Percentiles rank a stretch among this genome's conserved stretches.
These are phyloP conservation scores for Drosophila virilis DNA, from an alignment of 1,140 invertebrate genomes.

Conservation along the genomic window DNA sequence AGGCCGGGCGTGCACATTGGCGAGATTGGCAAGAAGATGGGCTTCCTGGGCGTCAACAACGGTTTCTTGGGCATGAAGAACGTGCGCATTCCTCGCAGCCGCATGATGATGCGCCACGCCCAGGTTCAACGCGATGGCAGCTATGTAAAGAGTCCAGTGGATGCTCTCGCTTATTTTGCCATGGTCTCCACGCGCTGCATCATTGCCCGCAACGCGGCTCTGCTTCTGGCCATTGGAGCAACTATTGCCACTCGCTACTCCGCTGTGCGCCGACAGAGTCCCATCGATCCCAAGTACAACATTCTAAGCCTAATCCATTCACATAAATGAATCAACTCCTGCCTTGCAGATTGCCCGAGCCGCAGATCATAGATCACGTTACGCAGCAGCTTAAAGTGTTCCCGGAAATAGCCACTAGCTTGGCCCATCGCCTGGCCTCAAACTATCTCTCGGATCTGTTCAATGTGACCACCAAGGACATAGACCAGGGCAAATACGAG, in stretches of 20 bases:
- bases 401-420: constrained; percentile 91
- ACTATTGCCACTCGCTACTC: constrained; percentile 95
- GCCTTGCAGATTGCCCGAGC: constrained; percentile 88
- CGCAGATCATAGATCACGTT: constrained; percentile 96
- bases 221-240: constrained; percentile 90
- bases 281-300: constrained; percentile 91
- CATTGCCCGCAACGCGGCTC: constrained; percentile 88
- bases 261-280: constrained; percentile 93
- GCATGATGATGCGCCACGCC: constrained; percentile 97
- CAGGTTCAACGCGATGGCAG: constrained; percentile 94
- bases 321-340: background rate
- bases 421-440: constrained; percentile 90
- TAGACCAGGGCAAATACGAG: constrained; percentile 91
- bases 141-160: constrained; percentile 92
- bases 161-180: constrained; percentile 95
- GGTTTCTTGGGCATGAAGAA: constrained; percentile 94
- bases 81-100: constrained; percentile 92
- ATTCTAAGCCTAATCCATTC: too few relatives aligned
- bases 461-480: constrained; percentile 90
- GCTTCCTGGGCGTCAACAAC: constrained; percentile 95
- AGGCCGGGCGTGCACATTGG: constrained; percentile 95
- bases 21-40: constrained; percentile 97
- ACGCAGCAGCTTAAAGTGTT: constrained; percentile 98
- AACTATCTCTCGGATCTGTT: constrained; percentile 92
- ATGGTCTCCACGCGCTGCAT: constrained; percentile 97